Evolutionary conservation across 2,888 invertebrate species (phyloP).

Genomic region (Hydropsyche betteni): DNA sequence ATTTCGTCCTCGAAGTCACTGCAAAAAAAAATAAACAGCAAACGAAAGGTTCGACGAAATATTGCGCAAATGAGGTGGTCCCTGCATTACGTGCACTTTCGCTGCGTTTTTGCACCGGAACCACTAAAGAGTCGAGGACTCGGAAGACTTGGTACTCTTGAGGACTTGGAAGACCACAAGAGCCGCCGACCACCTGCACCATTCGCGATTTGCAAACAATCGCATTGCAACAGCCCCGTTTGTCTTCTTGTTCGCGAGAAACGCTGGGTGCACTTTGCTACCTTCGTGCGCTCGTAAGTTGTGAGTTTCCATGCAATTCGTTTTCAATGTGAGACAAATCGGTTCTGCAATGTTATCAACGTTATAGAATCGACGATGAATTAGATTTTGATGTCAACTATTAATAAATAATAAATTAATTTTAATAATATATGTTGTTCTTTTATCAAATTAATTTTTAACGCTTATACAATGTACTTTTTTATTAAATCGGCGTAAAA

Average conservation of each 20-base stretch:
- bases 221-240: slow-evolving; percentile 11
- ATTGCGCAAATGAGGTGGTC: too few relatives aligned
- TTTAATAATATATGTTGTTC: too few relatives aligned
- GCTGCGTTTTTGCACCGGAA: not conserved
- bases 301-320: too few relatives aligned
- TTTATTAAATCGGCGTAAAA: too few relatives aligned
- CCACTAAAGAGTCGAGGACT: not conserved
- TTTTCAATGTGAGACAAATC: too few relatives aligned
- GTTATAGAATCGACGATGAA: too few relatives aligned
- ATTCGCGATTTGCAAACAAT: slow-evolving; percentile 35
- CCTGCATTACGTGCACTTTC: slow-evolving; percentile 1
- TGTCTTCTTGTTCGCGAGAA: slow-evolving; percentile 10
- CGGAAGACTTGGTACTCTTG: too few relatives aligned
- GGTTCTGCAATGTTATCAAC: too few relatives aligned
- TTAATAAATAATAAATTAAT: too few relatives aligned
- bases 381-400: too few relatives aligned
- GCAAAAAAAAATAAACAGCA: not conserved
- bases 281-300: not conserved
- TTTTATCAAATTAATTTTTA: too few relatives aligned
- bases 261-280: not conserved
- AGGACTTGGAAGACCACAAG: slow-evolving; percentile 6
- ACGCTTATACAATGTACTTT: too few relatives aligned
- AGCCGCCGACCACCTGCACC: slow-evolving; percentile 35
- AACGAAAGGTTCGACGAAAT: not conserved
- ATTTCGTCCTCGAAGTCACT: not conserved